A percentile compares a stretch with the other conserved stretches of the same genome.
Conservation (phyloP, 1,140 invertebrate species). For the Eriosoma lanigerum region DNA sequence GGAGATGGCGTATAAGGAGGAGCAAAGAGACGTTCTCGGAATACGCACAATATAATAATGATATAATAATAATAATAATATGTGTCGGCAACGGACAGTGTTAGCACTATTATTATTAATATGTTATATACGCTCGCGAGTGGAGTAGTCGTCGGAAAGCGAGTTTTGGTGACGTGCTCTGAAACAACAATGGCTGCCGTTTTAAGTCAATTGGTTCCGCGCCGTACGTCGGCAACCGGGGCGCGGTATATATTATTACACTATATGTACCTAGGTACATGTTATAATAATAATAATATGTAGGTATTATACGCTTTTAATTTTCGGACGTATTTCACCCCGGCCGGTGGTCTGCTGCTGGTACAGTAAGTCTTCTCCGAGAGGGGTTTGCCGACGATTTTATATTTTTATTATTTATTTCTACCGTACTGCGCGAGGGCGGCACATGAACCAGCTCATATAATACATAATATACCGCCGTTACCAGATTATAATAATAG, state of each 20-base stretch:
- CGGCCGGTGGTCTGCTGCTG: conserved; percentile 27
- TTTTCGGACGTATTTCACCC: not conserved
- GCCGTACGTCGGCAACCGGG: not conserved
- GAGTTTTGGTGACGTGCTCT: conserved; percentile 22
- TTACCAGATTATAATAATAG: not conserved
- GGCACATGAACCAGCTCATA: too few species aligned
- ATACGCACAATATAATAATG: too few species aligned
- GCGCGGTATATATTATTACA: not conserved
- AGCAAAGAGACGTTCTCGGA: too few species aligned
- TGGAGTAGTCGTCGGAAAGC: not conserved
- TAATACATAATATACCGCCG: not conserved
- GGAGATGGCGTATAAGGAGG: too few species aligned
- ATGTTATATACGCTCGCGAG: too few species aligned
- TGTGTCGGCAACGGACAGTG: too few species aligned
- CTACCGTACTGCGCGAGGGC: too few species aligned
- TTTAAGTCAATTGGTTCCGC: conserved; percentile 46
- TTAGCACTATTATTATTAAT: too few species aligned
- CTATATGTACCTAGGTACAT: not conserved
- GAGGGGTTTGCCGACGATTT: not conserved
- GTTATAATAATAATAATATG: not conserved
- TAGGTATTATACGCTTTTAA: not conserved
- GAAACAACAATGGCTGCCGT: conserved; percentile 23
- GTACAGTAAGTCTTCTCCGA: not conserved
- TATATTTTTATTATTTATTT: too few species aligned
- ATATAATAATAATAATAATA: too few species aligned